Base-by-base conservation (phyloP, 1,140 invertebrate species). In the Limonius californicus region DNA sequence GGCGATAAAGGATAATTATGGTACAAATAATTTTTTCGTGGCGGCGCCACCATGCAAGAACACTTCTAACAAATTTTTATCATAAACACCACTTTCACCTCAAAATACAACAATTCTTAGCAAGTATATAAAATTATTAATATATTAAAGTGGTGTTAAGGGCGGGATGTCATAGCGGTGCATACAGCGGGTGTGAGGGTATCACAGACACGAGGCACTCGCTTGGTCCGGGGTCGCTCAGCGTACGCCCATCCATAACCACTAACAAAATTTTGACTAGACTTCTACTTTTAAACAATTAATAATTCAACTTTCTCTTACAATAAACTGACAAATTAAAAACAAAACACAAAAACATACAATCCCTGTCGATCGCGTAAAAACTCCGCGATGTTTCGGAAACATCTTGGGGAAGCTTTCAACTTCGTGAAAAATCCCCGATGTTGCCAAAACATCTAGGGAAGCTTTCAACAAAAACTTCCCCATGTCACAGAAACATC, bases 381-480 rank as follows among this genome's bases (percentile, higher is more conserved):
- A 27, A 27, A 27, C 23, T n/a, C n/a, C n/a, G n/a, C n/a, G n/a
- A n/a, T n/a, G n/a, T n/a, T n/a, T n/a, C n/a, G n/a, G 2, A 45
- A 18, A 11, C 45, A 50, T 6, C 20, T 43, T 91, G n/a, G 91
- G 70, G 89, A 90, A 64, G 90, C 91, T 81, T 91, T 91, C 85
- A 91, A 88, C 79, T 92, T 91, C 78, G 2, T n/a, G n/a, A n/a
- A n/a, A n/a, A n/a, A n/a, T n/a, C n/a, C n/a, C n/a, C n/a, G n/a
- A n/a, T n/a, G n/a, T n/a, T n/a, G n/a, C n/a, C n/a, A n/a, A 45
- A 18, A 11, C 45, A 50, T 6, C 20, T 43, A 91, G 91, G 70
- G 89, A 90, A 64, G 90, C 91, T 81, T 91, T 91, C 85, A 91
- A 88, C 79, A n/a, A n/a, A n/a, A n/a, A n/a, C n/a, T n/a, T n/a